Evolutionary conservation across 2,888 invertebrate species (phyloP), one percentile per base, ranked within the genome.

Genomic region (Miltochrista miniata): DNA sequence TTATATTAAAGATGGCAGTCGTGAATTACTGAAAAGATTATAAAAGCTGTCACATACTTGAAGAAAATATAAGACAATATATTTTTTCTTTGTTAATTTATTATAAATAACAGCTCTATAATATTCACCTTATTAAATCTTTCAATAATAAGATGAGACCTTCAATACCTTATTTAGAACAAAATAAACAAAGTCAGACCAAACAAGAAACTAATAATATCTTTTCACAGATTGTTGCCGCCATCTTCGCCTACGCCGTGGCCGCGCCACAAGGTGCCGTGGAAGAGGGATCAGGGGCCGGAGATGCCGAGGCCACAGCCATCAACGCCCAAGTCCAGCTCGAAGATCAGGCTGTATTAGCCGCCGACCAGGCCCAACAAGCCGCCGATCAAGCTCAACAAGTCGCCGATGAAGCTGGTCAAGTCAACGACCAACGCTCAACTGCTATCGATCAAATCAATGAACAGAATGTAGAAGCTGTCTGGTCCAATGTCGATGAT

Each of bases 241-340:
- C 83, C 52, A 54, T 85, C 46, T 47, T 88, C 68, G 87, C 83
- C 54, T 84, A 75, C 71, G 86, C 81, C 44, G 58, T 75, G 41
- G 87, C 87, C 37, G 86, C 85, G 24, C 90, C 90, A 0, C 82
- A 83, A 1, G 76, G 72, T 9, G 61, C 61, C 11, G 14, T 69
- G 8, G 45, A 70, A 5, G 48, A 15, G 11, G 52, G 87, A 0
- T 68, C 87, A 1, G 90, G 81, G 0, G 67, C 87, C 1, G 90
- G 87, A 7, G 90, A 91, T 64, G 54, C 88, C 7, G 84, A 90
- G 53, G 90, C 85, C 0, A 90, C 90, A 1, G 81, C 74, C 35
- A 90, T 90, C 18, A 74, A 90, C 47, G 86, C 88, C 4, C 82
- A 66, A 36, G 55, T 56, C 15, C 7, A 56, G 33, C 18, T 24